Conservation (phyloP, 2,888 invertebrate species). For the Nasonovia ribisnigri region DNA sequence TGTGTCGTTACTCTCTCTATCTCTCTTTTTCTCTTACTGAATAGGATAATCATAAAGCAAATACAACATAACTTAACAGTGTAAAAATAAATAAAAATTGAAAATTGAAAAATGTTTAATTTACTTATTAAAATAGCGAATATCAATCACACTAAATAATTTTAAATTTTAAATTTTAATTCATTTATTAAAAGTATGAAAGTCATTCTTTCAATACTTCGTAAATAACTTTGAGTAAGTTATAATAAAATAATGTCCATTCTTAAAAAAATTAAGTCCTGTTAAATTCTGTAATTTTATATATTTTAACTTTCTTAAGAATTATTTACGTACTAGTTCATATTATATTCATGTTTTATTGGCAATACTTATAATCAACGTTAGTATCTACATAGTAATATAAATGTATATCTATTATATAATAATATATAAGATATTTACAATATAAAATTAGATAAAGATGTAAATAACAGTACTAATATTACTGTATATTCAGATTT, state of each 20-base stretch:
- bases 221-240: neutral
- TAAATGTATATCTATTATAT: neutral
- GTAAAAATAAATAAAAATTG: neutral
- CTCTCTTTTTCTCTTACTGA: neutral
- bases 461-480: too few species aligned
- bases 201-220: neutral
- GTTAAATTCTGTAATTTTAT: neutral
- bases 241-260: neutral
- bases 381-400: neutral
- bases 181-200: neutral
- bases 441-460: too few species aligned
- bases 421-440: neutral
- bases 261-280: neutral
- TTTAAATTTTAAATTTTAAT: neutral
- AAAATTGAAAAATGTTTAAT: neutral
- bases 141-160: neutral
- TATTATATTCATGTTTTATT: neutral
- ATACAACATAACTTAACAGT: neutral
- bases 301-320: neutral
- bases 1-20: neutral
- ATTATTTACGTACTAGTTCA: neutral
- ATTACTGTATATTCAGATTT: too few species aligned
- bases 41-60: neutral
- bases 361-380: neutral
- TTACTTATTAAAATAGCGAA: neutral